A percentile compares a stretch with the other conserved stretches of the same genome.
These are phyloP conservation scores for Oligia strigilis DNA, from an alignment of 2,888 invertebrate genomes.

Conservation along the genomic window DNA sequence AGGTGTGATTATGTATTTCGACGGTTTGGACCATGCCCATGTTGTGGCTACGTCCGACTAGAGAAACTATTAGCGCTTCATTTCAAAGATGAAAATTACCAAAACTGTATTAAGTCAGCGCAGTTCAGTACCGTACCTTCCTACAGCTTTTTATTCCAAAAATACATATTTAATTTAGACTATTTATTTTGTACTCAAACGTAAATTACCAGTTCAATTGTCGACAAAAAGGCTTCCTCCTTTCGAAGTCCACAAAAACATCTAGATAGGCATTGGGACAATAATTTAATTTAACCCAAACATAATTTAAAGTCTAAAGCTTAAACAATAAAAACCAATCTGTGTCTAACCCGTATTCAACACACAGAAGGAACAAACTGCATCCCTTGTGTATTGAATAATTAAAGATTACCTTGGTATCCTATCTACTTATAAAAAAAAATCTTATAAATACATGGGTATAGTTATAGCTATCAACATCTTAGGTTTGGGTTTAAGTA, in stretches of 20 bases:
- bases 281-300: not conserved
- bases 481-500: not conserved
- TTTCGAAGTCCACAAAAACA: constrained; percentile 68
- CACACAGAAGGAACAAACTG: not conserved
- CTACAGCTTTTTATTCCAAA: not conserved
- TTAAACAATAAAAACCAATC: constrained; percentile 8
- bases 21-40: not conserved
- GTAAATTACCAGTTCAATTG: constrained; percentile 49
- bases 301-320: not conserved
- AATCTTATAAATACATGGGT: not conserved
- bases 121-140: not conserved
- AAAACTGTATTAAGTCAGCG: not conserved
- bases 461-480: not conserved
- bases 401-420: not conserved
- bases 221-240: constrained; percentile 71
- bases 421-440: not conserved
- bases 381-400: not conserved
- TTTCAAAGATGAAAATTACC: not conserved
- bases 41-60: not conserved
- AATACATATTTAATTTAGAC: not conserved
- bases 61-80: not conserved
- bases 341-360: not conserved
- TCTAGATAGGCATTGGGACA: constrained; percentile 13
- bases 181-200: constrained; percentile 38
- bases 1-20: not conserved